A percentile compares a stretch with the other conserved stretches of the same genome.
Evolutionary conservation across 2,888 invertebrate species (phyloP).

Genomic region (Aspidapion aeneum): DNA sequence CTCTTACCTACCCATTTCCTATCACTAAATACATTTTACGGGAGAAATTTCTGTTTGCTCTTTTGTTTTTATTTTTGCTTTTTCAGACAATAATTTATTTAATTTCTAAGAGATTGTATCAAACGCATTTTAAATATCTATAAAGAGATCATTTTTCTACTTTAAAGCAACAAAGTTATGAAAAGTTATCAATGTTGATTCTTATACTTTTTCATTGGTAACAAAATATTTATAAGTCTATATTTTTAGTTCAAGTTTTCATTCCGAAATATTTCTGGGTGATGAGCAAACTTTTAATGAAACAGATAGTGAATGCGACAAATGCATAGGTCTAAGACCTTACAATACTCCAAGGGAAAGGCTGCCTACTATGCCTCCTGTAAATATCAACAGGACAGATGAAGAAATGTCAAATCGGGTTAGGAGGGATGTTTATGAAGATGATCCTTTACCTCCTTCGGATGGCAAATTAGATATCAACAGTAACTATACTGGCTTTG

Average conservation of each 20-base stretch:
- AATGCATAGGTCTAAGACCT: conserved; percentile 52
- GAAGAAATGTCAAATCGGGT: conserved; percentile 36
- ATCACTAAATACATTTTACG: too few relatives aligned
- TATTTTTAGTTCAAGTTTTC: conserved; percentile 54
- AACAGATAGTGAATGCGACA: conserved; percentile 46
- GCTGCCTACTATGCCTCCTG: conserved; percentile 15
- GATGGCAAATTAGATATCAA: conserved; percentile 74
- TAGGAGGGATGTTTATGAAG: conserved; percentile 37
- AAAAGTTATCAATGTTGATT: too few relatives aligned
- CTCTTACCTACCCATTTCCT: too few relatives aligned
- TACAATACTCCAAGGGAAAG: conserved; percentile 41
- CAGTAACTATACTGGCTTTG: conserved; percentile 81
- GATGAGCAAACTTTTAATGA: conserved; percentile 55
- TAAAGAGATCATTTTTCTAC: too few relatives aligned
- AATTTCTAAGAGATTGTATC: too few relatives aligned
- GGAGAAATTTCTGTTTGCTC: too few relatives aligned
- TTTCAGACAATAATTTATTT: too few relatives aligned
- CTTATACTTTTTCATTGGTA: too few relatives aligned
- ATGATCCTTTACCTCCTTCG: conserved; percentile 49
- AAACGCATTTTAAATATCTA: too few relatives aligned
- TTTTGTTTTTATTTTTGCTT: too few relatives aligned
- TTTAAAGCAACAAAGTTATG: too few relatives aligned
- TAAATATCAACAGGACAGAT: conserved; percentile 22
- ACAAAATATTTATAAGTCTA: background rate
- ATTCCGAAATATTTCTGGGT: conserved; percentile 69